Conservation (phyloP, 1,140 invertebrate species). For the Apis laboriosa region DNA sequence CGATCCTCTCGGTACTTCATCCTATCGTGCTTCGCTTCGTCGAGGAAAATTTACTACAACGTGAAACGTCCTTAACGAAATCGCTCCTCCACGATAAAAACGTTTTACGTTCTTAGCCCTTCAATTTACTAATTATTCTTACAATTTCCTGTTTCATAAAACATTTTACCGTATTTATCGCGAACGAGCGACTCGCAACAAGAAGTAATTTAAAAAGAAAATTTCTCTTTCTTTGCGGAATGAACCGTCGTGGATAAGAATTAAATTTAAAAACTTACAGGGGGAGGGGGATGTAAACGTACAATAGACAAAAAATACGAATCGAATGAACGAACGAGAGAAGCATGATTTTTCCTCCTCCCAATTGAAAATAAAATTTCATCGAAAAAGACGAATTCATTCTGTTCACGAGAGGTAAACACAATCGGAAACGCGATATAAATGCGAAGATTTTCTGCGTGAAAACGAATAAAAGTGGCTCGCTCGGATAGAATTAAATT, state of each 20-base stretch:
- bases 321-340: too few species aligned
- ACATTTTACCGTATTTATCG: background rate
- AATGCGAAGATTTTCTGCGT: too few species aligned
- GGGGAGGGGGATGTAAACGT: too few species aligned
- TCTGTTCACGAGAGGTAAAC: too few species aligned
- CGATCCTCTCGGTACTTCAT: background rate
- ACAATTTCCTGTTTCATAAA: background rate
- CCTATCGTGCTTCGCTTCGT: constrained; percentile 8
- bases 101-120: background rate
- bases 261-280: background rate
- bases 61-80: constrained; percentile 10
- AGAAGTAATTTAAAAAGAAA: background rate
- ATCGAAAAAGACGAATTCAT: background rate
- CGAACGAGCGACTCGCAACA: background rate
- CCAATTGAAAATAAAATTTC: background rate
- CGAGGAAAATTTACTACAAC: background rate
- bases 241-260: background rate
- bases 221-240: background rate
- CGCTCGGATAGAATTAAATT: too few species aligned
- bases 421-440: too few species aligned
- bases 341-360: too few species aligned
- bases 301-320: too few species aligned
- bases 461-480: too few species aligned
- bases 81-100: background rate
- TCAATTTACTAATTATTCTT: background rate